A percentile compares a stretch with the other conserved stretches of the same genome.
phyloP scores from a whole-genome alignment of 2,797 vertebrate genomes.

The Macrochelys suwanniensis region DNA sequence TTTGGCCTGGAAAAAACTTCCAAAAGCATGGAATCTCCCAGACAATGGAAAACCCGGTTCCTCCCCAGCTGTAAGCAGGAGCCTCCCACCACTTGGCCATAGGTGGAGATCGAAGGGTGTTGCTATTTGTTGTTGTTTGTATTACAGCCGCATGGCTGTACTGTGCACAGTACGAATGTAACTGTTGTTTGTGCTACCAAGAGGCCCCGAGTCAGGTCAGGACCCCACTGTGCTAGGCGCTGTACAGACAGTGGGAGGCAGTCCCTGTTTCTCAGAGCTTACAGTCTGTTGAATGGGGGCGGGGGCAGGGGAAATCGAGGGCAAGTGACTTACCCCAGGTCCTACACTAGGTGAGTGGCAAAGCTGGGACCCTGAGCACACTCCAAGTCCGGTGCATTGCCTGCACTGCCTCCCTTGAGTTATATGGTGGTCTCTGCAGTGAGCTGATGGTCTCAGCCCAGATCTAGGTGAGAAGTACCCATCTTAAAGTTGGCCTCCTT shows the following conservation, averaged over 20 bases:
- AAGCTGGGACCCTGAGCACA: no score
- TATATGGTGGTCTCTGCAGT: neutral
- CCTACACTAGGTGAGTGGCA: neutral
- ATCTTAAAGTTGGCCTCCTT: neutral
- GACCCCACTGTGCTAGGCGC: neutral
- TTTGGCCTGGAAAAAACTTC: neutral
- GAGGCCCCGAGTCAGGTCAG: no score
- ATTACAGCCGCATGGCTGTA: neutral
- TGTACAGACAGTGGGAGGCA: neutral
- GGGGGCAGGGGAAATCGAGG: neutral
- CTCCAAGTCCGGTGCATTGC: neutral
- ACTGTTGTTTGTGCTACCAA: neutral
- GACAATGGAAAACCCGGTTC: neutral
- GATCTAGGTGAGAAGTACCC: neutral
- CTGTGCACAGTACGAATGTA: neutral
- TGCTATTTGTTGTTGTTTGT: neutral
- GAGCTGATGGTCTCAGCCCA: neutral
- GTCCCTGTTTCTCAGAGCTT: neutral
- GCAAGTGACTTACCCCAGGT: neutral
- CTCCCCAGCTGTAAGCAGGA: neutral
- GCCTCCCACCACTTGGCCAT: neutral
- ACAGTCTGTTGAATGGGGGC: neutral
- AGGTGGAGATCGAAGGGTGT: neutral
- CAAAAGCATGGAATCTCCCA: neutral
- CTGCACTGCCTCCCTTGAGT: neutral